Percentiles rank a stretch among this genome's conserved stretches.
phyloP scores from a whole-genome alignment of 92 coral and sea anemone genomes.

The Metridium senile region DNA sequence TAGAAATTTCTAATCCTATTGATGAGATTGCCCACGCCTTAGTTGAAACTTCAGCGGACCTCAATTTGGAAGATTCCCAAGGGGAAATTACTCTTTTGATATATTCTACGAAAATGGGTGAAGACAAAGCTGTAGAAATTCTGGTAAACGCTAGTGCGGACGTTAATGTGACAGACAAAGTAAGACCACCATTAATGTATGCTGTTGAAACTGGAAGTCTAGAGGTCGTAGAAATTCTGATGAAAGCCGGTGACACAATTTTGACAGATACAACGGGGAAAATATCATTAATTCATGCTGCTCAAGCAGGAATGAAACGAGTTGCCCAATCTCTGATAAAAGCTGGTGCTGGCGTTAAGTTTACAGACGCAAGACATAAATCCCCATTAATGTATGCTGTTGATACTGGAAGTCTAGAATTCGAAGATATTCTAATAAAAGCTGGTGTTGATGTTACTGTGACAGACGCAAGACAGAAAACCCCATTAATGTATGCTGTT shows the following conservation, averaged over 20 bases:
- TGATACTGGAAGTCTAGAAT: neutral
- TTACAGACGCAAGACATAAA: neutral
- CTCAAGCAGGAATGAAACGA: neutral
- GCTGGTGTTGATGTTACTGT: neutral
- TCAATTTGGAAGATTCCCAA: too few species aligned
- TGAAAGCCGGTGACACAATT: slow-evolving; percentile 12
- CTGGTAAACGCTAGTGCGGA: slow-evolving; percentile 9
- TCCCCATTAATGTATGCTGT: slow-evolving; percentile 13
- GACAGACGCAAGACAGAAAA: neutral
- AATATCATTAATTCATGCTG: slow-evolving; percentile 14
- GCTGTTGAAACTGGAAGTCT: neutral
- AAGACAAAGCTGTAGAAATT: neutral
- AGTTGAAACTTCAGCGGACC: too few species aligned
- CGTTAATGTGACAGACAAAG: neutral
- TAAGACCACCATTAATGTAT: slow-evolving; percentile 13
- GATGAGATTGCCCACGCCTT: too few species aligned
- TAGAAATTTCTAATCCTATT: too few species aligned
- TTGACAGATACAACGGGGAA: neutral
- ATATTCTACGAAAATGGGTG: neutral
- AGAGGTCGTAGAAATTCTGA: neutral
- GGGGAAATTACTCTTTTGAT: neutral
- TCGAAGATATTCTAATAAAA: neutral
- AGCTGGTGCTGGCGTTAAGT: neutral
- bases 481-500: neutral
- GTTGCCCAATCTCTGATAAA: neutral